Percentiles rank a stretch among this genome's conserved stretches.
Conservation (phyloP, 2,888 invertebrate species). For the Labia minor region DNA sequence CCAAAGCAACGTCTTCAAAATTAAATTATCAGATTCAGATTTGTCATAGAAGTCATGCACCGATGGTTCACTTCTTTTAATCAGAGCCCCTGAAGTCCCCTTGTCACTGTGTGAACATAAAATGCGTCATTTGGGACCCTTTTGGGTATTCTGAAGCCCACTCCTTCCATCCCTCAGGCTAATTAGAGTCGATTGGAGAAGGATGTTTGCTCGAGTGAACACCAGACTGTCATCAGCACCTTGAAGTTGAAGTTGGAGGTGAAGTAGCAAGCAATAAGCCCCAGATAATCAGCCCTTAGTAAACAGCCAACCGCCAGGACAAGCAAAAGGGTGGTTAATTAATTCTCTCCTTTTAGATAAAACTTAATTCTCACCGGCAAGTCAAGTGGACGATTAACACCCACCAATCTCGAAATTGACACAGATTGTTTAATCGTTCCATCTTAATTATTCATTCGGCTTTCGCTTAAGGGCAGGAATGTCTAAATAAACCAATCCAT, state of each 20-base stretch:
- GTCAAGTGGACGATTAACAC: too few species aligned
- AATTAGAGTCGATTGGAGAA: slow-evolving; percentile 6
- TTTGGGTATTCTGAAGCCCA: neutral
- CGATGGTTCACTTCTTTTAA: too few species aligned
- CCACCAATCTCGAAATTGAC: too few species aligned
- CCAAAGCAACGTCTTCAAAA: too few species aligned
- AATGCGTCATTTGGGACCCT: neutral
- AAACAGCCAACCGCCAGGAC: neutral
- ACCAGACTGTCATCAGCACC: slow-evolving; percentile 7
- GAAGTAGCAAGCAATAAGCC: neutral
- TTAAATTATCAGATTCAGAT: too few species aligned
- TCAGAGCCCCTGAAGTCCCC: too few species aligned
- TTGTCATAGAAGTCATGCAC: too few species aligned
- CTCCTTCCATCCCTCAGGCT: neutral
- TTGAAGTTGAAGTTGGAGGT: slow-evolving; percentile 1
- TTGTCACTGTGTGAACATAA: too few species aligned
- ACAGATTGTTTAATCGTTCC: too few species aligned
- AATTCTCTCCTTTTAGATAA: neutral
- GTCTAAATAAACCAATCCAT: too few species aligned
- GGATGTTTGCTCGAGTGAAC: slow-evolving; percentile 5
- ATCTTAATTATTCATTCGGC: too few species aligned
- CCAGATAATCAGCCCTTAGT: neutral
- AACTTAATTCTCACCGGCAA: neutral
- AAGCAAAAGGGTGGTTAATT: neutral
- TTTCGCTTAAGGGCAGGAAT: too few species aligned